Conservation (phyloP, 2,888 invertebrate genomes). For the Spodoptera exigua region DNA sequence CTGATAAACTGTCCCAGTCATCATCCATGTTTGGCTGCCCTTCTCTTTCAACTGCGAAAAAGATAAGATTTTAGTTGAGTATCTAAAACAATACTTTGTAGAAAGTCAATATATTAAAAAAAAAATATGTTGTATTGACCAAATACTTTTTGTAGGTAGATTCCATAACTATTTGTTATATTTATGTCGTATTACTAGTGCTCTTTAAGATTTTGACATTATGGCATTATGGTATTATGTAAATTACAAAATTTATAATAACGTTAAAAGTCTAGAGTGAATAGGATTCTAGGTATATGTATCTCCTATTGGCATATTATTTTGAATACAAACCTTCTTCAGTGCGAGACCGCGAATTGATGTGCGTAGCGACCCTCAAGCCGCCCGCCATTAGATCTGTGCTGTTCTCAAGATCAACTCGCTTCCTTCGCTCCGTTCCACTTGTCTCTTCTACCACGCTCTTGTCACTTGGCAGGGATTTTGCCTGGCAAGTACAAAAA, state of each 20-base stretch:
- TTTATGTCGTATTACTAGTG: too few species aligned
- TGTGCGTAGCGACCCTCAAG: slow-evolving; percentile 93
- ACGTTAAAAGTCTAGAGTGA: too few species aligned
- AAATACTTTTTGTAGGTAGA: too few species aligned
- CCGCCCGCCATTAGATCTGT: slow-evolving; percentile 96
- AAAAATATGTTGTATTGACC: too few species aligned
- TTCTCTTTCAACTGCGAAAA: slow-evolving; percentile 81
- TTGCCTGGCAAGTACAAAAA: slow-evolving; percentile 66
- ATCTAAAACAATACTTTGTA: background rate
- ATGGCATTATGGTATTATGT: too few species aligned
- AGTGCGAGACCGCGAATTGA: slow-evolving; percentile 94
- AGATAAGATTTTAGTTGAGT: background rate
- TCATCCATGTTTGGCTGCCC: slow-evolving; percentile 91
- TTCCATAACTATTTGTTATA: too few species aligned
- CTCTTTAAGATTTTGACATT: too few species aligned
- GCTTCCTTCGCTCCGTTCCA: slow-evolving; percentile 91
- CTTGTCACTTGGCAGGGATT: slow-evolving; percentile 81
- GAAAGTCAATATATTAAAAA: too few species aligned
- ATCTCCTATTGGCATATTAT: slow-evolving; percentile 6
- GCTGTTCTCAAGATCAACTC: slow-evolving; percentile 95
- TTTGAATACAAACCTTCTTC: slow-evolving; percentile 90
- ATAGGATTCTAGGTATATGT: too few species aligned
- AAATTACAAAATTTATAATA: too few species aligned
- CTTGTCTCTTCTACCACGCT: slow-evolving; percentile 84
- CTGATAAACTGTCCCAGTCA: slow-evolving; percentile 94